Conservation (phyloP, 1,140 invertebrate species). For the Diorhabda sublineata region DNA sequence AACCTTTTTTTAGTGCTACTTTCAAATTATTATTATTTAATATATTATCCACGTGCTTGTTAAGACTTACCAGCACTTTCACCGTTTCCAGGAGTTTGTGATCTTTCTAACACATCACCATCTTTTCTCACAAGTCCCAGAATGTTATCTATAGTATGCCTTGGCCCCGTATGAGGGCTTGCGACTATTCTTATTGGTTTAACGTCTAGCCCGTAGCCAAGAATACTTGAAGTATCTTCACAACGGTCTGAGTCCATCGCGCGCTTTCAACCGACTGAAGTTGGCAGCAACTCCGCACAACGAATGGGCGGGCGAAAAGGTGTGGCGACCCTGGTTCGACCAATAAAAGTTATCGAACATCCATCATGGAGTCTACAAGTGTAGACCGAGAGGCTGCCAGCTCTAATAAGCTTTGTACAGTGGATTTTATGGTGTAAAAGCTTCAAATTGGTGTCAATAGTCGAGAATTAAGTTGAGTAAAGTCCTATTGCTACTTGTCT, state of each 20-base stretch:
- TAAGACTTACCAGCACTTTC: conserved; percentile 42
- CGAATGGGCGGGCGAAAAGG: conserved; percentile 34
- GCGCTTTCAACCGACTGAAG: conserved; percentile 42
- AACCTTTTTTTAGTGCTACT: background rate
- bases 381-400: conserved; percentile 30
- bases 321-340: conserved; percentile 22
- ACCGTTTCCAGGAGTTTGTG: conserved; percentile 40
- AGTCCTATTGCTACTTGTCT: conserved; percentile 31
- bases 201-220: conserved; percentile 40
- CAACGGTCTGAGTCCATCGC: conserved; percentile 46
- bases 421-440: conserved; percentile 32
- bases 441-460: conserved; percentile 34
- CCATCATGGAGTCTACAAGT: conserved; percentile 40
- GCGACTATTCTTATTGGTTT: conserved; percentile 45
- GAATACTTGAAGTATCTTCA: conserved; percentile 41
- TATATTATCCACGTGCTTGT: conserved; percentile 6
- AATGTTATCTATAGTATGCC: conserved; percentile 50
- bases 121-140: conserved; percentile 45
- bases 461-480: conserved; percentile 32
- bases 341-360: conserved; percentile 30
- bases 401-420: conserved; percentile 30
- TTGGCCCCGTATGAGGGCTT: conserved; percentile 41
- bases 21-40: conserved; percentile 1
- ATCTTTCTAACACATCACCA: conserved; percentile 35
- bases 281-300: conserved; percentile 29